A percentile compares a stretch with the other conserved stretches of the same genome.
Conservation (phyloP, 2,888 invertebrate genomes). For the Hofmannophila pseudospretella region DNA sequence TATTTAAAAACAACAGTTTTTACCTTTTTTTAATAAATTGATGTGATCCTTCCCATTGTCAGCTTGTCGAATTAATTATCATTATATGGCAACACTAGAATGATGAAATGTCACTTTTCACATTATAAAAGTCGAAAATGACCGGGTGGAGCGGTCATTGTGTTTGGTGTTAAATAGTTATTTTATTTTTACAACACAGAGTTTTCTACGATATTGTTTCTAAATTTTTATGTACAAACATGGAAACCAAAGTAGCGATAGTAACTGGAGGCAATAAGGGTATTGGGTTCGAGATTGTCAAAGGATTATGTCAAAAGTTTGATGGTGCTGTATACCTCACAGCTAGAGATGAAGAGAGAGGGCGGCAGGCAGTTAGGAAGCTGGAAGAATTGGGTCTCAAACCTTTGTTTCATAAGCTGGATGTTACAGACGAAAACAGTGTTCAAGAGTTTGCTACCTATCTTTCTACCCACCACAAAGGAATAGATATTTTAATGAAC, state of each 20-base stretch:
- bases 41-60: too few relatives aligned
- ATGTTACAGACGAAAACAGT: slow-evolving; percentile 81
- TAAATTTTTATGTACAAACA: slow-evolving; percentile 57
- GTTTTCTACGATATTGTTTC: slow-evolving; percentile 45
- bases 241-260: slow-evolving; percentile 74
- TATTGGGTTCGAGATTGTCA: slow-evolving; percentile 69
- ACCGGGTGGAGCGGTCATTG: slow-evolving; percentile 24
- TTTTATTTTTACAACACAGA: slow-evolving; percentile 52
- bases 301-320: slow-evolving; percentile 81
- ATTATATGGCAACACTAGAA: too few relatives aligned
- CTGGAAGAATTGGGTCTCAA: slow-evolving; percentile 77
- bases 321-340: slow-evolving; percentile 86
- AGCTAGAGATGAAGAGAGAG: slow-evolving; percentile 80
- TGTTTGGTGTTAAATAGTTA: slow-evolving; percentile 29
- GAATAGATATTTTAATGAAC: slow-evolving; percentile 86
- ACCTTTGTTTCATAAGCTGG: slow-evolving; percentile 83
- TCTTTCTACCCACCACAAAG: slow-evolving; percentile 79
- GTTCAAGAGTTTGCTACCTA: slow-evolving; percentile 77
- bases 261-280: slow-evolving; percentile 70
- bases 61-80: too few relatives aligned
- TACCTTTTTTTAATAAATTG: too few relatives aligned
- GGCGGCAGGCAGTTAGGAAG: slow-evolving; percentile 78
- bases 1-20: too few relatives aligned
- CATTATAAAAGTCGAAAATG: slow-evolving; percentile 22
- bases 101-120: slow-evolving; percentile 12